phyloP scores from a whole-genome alignment of 2,113 vertebrate species.

The Tenrec ecaudatus region DNA sequence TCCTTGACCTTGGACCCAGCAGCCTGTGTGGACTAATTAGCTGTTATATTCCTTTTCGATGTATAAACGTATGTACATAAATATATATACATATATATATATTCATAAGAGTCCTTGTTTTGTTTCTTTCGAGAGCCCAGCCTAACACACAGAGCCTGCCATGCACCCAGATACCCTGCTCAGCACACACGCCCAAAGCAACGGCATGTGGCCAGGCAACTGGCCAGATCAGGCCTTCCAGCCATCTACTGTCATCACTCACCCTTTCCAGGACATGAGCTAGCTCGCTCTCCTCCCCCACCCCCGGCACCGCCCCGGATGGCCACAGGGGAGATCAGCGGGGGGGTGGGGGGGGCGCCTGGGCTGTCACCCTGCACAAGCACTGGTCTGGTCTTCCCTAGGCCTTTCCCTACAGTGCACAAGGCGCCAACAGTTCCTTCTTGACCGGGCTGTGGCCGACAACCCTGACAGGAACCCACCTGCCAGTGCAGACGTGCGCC shows the following conservation, averaged over 20 bases:
- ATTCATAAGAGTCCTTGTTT: too few relatives aligned
- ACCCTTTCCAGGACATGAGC: neutral
- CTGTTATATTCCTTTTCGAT: too few relatives aligned
- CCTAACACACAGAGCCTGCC: neutral
- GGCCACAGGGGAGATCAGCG: too few relatives aligned
- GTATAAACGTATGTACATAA: too few relatives aligned
- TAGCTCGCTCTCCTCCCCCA: too few relatives aligned
- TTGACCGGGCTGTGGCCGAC: neutral
- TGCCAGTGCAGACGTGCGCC: neutral
- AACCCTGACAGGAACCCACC: neutral
- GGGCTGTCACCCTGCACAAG: too few relatives aligned
- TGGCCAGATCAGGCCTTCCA: neutral
- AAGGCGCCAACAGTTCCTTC: neutral
- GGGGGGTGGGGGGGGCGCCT: rapidly evolving
- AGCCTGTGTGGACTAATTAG: too few relatives aligned
- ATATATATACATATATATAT: too few relatives aligned
- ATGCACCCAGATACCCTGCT: rapidly evolving
- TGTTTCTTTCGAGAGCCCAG: too few relatives aligned
- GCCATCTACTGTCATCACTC: rapidly evolving
- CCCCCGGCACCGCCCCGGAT: too few relatives aligned
- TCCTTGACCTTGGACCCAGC: too few relatives aligned
- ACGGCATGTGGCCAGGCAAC: rapidly evolving
- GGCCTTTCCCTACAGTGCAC: neutral
- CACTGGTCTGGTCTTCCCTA: too few relatives aligned
- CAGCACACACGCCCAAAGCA: rapidly evolving